Evolutionary conservation across 64 coral and sea anemone species (phyloP).

Genomic region (Dendronephthya gigantea): DNA sequence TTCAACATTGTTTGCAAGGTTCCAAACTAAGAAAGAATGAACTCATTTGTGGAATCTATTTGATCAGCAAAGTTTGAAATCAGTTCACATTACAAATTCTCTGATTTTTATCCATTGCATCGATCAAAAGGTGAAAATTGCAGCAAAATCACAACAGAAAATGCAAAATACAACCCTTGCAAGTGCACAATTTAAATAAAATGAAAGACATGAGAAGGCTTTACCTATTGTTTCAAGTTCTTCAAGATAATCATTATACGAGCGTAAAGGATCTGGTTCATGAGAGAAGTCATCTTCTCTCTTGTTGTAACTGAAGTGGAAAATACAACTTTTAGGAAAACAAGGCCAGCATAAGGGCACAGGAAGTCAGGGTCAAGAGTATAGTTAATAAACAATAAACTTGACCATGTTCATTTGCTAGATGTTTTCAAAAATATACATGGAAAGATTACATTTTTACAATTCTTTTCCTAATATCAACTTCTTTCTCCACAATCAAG

Average conservation of each 20-base stretch:
- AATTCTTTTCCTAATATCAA: constrained; percentile 84
- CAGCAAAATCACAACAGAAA: no score
- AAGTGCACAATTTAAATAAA: no score
- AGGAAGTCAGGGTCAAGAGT: no score
- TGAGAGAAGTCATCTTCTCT: constrained; percentile 70
- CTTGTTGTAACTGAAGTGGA: constrained; percentile 86
- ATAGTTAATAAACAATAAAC: no score
- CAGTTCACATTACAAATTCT: no score
- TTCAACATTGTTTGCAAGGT: constrained; percentile 82
- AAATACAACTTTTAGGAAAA: neutral
- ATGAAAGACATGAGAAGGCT: no score
- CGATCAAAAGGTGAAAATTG: no score
- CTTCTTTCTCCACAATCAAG: constrained; percentile 97
- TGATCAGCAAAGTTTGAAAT: neutral
- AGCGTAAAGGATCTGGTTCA: constrained; percentile 47
- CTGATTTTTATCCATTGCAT: no score
- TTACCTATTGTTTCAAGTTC: constrained; percentile 89
- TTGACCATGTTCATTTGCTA: no score
- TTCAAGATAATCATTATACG: constrained; percentile 95
- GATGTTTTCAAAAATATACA: no score
- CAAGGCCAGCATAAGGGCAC: no score
- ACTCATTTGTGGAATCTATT: neutral
- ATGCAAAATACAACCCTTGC: no score
- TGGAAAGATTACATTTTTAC: constrained; percentile 57
- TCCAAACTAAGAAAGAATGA: constrained; percentile 63